Percentiles rank a stretch among this genome's conserved stretches.
These are phyloP conservation scores for Cotesia congregata DNA, from an alignment of 2,888 invertebrate species.

Conservation along the genomic window DNA sequence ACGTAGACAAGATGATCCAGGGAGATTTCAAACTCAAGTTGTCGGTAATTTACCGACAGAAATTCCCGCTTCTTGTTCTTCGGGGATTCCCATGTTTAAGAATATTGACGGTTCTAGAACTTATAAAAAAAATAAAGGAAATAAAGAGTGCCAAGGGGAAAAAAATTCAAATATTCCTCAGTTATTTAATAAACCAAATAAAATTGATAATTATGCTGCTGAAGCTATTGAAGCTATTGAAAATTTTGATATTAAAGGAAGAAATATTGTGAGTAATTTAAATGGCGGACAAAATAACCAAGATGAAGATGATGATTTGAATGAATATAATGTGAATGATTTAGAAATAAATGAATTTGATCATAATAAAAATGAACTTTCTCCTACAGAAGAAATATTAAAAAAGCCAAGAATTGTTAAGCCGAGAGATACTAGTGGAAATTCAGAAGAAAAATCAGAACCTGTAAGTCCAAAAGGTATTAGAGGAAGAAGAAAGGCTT, in stretches of 20 bases:
- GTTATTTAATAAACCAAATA: slow-evolving; percentile 71
- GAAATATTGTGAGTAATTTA: slow-evolving; percentile 55
- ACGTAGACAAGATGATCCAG: slow-evolving; percentile 77
- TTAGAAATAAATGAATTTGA: slow-evolving; percentile 45
- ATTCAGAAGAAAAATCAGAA: slow-evolving; percentile 62
- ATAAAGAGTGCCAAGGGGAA: slow-evolving; percentile 81
- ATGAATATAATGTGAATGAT: slow-evolving; percentile 40
- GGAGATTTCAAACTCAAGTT: slow-evolving; percentile 80
- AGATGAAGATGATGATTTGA: slow-evolving; percentile 50
- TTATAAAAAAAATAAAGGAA: slow-evolving; percentile 68
- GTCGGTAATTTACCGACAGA: slow-evolving; percentile 61
- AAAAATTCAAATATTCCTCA: slow-evolving; percentile 74
- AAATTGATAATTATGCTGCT: slow-evolving; percentile 71
- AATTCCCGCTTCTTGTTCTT: slow-evolving; percentile 52
- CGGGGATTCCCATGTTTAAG: slow-evolving; percentile 57
- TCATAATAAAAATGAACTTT: slow-evolving; percentile 53
- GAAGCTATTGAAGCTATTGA: slow-evolving; percentile 79
- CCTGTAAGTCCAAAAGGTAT: slow-evolving; percentile 73
- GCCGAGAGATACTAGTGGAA: slow-evolving; percentile 66
- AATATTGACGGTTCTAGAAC: slow-evolving; percentile 2
- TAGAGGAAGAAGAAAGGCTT: slow-evolving; percentile 78
- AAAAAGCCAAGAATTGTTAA: slow-evolving; percentile 72
- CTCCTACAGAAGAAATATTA: slow-evolving; percentile 51
- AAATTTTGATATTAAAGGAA: slow-evolving; percentile 66
- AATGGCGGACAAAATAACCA: slow-evolving; percentile 35